Evolutionary conservation across 2,888 invertebrate species (phyloP), one percentile per base, ranked within the genome.

Genomic region (Drosophila pseudotakahashii): DNA sequence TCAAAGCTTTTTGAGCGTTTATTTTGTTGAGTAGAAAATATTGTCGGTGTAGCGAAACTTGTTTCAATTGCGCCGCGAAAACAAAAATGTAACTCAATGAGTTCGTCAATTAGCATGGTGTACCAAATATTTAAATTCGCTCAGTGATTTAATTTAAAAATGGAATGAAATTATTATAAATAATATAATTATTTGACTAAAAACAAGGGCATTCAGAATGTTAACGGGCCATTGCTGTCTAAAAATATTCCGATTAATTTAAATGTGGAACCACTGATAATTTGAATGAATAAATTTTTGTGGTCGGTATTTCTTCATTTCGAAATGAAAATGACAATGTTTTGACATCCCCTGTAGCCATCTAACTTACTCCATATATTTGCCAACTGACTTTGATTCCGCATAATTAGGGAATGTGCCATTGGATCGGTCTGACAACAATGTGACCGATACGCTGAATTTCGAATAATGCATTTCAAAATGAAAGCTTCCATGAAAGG

Each of bases 11-110:
- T 50, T 73, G 39, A 52, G 19, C 9, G 19, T 16, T 23, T 37
- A 30, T 47, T 51, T 60, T 45, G 23, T 14, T 26, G 16, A 67
- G 81, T 53, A 19, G 5, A 71, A 53, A 51, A 70, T 58, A 7
- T 55, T 37, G 11, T 13, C 6, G 16, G 23, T 19, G 44, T 6
- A 4, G 14, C 23, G 11, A 45, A 76, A 77, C 77, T 72, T 26
- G 79, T 77, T 88, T 72, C 42, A 80, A 83, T 67, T 86, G 73
- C 87, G 82, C 78, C 75, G 70, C 57, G 52, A 53, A 69, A 30
- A 41, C 23, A 19, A 48, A 39, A 50, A 45, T 19, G 1, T 9
- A 16, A 52, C 69, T 47, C 39, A 14, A 3, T 19, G 36, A 30
- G 19, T n/a, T 14, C 7, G 14, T 42, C 7, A 32, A 42, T 44